Percentiles rank a stretch among this genome's conserved stretches.
Evolutionary conservation across 1,140 invertebrate species (phyloP).

Genomic region (Drosophila nannoptera): DNA sequence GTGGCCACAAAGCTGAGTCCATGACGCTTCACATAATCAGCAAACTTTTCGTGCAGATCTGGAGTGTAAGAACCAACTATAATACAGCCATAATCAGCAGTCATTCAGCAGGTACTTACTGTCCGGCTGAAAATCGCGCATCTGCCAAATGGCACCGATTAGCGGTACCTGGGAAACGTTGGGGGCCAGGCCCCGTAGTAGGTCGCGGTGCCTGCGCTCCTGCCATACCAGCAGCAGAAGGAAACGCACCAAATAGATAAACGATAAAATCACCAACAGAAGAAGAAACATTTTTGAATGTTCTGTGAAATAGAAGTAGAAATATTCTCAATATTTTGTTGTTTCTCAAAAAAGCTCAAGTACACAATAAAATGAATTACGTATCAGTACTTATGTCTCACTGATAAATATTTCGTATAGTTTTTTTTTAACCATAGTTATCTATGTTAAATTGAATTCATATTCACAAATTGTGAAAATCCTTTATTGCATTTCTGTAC

Average conservation of each 20-base stretch:
- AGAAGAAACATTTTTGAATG: conserved; percentile 16
- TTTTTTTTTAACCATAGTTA: too few relatives aligned
- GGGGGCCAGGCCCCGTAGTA: conserved; percentile 41
- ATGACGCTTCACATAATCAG: conserved; percentile 54
- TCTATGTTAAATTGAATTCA: neutral
- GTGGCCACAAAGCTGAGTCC: conserved; percentile 82
- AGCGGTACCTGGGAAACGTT: conserved; percentile 58
- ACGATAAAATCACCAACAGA: conserved; percentile 9
- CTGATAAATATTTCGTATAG: too few relatives aligned
- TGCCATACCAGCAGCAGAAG: conserved; percentile 44
- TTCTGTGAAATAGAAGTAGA: neutral
- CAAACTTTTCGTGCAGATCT: conserved; percentile 67
- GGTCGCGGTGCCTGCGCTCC: conserved; percentile 39
- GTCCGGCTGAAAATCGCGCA: conserved; percentile 67
- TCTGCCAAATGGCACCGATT: conserved; percentile 55
- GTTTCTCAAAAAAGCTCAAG: neutral
- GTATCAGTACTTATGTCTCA: too few relatives aligned
- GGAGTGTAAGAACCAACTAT: neutral
- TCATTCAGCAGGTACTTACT: conserved; percentile 58
- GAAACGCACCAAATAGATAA: conserved; percentile 41
- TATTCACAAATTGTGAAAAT: neutral
- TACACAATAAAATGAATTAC: too few relatives aligned
- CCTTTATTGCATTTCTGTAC: neutral
- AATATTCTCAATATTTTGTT: neutral
- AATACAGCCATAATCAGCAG: neutral